Conservation (phyloP, 2,113 vertebrate genomes). For the Cryptomyrus ogoouensis region DNA sequence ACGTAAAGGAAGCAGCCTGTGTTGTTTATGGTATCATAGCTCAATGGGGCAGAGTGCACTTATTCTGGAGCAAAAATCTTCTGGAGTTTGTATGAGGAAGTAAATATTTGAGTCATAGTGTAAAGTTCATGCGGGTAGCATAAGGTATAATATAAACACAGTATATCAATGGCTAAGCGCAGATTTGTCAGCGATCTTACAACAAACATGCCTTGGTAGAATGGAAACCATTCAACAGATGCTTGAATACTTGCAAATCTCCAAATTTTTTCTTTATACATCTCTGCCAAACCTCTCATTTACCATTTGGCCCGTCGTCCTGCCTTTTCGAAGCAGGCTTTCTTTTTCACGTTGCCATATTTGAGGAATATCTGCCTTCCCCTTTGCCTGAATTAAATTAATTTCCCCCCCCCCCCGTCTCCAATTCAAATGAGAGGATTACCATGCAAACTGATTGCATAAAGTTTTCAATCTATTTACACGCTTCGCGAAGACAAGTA, state of each 20-base stretch:
- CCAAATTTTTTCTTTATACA: background rate
- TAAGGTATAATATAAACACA: background rate
- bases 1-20: background rate
- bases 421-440: background rate
- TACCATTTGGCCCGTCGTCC: background rate
- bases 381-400: background rate
- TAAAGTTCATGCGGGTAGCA: background rate
- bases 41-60: background rate
- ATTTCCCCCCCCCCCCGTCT: background rate
- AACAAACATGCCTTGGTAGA: background rate
- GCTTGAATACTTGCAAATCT: background rate
- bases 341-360: background rate
- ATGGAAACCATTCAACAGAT: background rate
- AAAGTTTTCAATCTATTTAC: conserved; percentile 20
- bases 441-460: background rate
- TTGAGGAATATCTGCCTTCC: conserved; percentile 9
- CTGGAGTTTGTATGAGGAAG: background rate
- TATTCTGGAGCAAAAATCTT: background rate
- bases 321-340: background rate
- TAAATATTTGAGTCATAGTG: background rate
- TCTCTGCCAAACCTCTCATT: conserved; percentile 15
- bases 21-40: background rate
- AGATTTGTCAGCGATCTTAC: background rate
- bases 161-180: background rate
- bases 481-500: conserved; percentile 5